These are phyloP conservation scores for Discoglossus pictus DNA, from an alignment of 2,797 vertebrate species.

Conservation along the genomic window DNA sequence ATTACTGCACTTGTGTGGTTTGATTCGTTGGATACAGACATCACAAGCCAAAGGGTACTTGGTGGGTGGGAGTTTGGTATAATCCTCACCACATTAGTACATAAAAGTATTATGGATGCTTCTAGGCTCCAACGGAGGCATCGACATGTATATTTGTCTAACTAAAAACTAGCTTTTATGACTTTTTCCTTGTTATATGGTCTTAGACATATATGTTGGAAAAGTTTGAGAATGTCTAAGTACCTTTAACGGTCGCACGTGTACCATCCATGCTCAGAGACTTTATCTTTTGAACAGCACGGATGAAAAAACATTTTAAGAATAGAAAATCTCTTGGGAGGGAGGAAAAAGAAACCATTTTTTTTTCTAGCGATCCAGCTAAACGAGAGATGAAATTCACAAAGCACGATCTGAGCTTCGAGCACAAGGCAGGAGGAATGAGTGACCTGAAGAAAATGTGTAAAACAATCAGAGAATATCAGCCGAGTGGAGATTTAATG, in stretches of 20 bases:
- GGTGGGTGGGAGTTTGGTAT: no score
- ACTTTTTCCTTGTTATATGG: no score
- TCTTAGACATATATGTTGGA: no score
- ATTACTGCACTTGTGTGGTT: no score
- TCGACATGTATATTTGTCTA: no score
- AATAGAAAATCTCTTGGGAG: conserved; percentile 19
- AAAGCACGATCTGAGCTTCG: conserved; percentile 58
- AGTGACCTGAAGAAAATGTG: conserved; percentile 56
- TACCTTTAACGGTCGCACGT: neutral
- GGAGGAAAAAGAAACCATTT: neutral
- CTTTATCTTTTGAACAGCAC: conserved; percentile 1
- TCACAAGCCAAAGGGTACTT: no score
- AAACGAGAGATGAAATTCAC: conserved; percentile 64
- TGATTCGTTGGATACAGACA: no score
- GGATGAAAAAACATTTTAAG: conserved; percentile 21
- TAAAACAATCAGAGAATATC: conserved; percentile 63
- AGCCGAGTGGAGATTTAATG: conserved; percentile 69
- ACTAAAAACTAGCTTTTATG: no score
- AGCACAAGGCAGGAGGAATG: conserved; percentile 50
- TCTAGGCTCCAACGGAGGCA: no score
- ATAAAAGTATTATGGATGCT: no score
- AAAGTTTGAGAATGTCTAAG: no score
- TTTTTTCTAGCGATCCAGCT: conserved; percentile 58
- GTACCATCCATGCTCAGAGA: neutral
- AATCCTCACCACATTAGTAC: no score